Percentiles rank a stretch among this genome's conserved stretches.
Conservation (phyloP, 2,113 vertebrate species). For the Alaudala cheleensis region DNA sequence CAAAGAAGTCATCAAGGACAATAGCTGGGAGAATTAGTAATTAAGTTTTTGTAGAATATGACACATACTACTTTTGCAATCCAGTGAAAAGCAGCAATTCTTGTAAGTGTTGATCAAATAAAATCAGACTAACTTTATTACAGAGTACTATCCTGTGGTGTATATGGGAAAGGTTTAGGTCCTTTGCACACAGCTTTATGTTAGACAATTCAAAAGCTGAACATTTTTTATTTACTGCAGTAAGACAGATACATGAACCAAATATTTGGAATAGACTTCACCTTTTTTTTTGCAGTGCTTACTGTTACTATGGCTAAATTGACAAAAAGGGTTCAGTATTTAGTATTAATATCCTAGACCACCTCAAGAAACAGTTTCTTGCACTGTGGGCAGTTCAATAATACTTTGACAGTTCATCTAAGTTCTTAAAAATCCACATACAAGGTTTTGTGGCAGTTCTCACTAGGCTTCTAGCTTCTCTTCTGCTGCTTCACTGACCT, state of each 20-base stretch:
- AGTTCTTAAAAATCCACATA: background rate
- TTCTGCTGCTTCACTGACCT: background rate
- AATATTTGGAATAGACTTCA: background rate
- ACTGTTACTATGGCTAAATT: background rate
- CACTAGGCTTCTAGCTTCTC: background rate
- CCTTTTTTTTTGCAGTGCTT: background rate
- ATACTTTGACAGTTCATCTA: background rate
- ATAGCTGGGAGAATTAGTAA: background rate
- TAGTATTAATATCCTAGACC: background rate
- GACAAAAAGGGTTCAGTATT: background rate
- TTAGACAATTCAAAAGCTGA: background rate
- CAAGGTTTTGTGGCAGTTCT: background rate
- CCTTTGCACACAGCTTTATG: background rate
- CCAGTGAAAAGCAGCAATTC: background rate
- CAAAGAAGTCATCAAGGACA: background rate
- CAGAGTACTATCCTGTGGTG: background rate
- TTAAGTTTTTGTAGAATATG: background rate
- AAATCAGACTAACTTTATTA: background rate
- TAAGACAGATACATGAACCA: background rate
- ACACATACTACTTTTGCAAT: background rate
- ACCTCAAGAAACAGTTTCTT: background rate
- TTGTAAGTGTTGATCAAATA: background rate
- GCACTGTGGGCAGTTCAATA: background rate
- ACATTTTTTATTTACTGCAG: background rate
- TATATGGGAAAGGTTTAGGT: background rate